Evolutionary conservation across 30 jellyfish, hydroid and myxozoan species (phyloP), one percentile per base, ranked within the genome.

Genomic region (Sanderia malayensis): DNA sequence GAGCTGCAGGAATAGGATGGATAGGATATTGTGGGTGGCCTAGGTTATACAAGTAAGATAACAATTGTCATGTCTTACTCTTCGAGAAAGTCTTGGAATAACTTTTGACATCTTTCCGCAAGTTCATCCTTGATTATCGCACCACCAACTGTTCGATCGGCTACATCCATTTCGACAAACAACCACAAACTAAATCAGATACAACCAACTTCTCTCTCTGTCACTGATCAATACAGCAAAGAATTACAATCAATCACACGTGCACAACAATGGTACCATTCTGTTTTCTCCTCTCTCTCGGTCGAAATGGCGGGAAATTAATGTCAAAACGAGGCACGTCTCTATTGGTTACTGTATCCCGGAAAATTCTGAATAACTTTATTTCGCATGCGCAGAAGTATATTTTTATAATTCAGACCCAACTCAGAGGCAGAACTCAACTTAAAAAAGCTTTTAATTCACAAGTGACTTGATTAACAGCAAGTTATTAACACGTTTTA

Each of bases 51-150:
- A n/a, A n/a, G n/a, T n/a, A n/a, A n/a, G n/a, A n/a, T n/a, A n/a
- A n/a, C n/a, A n/a, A 37, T 13, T 26, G 8, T 25, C 27, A 17
- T 45, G 18, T 41, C 94, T 58, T 69, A 92, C 99, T 81, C 96
- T 55, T 86, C 96, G 17, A 92, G 93, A 61, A 92, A 92, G 44
- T 92, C 99, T 28, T 81, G 96, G 73, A 92, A 92, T 26, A 92
- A 76, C 53, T 84, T 85, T 31, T 92, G 96, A 57, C 99, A 92
- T 76, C 96, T 73, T 46, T 92, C 96, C 2, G 94, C 96, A 55
- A 92, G 88, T 32, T 83, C 95, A 67, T 92, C 99, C 60, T 70
- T 84, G 25, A 92, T 84, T 46, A 67, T 82, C 11, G 94, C 65
- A 19, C 71, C 72, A 3, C 99, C 96, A 21, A 61, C 69, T 24